phyloP scores from a whole-genome alignment of 2,797 vertebrate genomes.

The Microctenopoma lineatum region DNA sequence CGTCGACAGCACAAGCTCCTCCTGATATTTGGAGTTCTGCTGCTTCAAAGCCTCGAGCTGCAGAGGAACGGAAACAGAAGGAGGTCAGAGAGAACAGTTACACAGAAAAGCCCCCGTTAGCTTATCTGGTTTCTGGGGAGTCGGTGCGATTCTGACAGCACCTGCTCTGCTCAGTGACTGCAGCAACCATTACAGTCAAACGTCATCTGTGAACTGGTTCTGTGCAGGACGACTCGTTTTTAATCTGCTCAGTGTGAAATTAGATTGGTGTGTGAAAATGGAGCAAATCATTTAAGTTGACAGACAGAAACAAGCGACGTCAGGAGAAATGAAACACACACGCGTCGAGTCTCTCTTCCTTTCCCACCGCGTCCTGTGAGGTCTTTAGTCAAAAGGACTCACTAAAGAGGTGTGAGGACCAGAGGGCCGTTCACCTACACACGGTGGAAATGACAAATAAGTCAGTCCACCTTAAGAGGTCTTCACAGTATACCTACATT shows the following conservation, averaged over 20 bases:
- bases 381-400: too few relatives aligned
- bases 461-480: too few relatives aligned
- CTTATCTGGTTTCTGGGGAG: too few relatives aligned
- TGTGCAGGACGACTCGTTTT: neutral
- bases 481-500: too few relatives aligned
- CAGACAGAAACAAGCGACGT: neutral
- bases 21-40: constrained; percentile 89
- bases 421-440: too few relatives aligned
- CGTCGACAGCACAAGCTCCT: constrained; percentile 87
- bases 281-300: neutral
- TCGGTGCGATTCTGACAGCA: neutral
- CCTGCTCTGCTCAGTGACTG: neutral
- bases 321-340: too few relatives aligned
- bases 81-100: constrained; percentile 1
- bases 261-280: neutral
- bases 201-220: neutral
- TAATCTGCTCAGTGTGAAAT: neutral
- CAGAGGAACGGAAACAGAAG: constrained; percentile 1
- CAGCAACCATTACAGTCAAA: neutral
- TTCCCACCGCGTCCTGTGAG: too few relatives aligned
- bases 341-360: too few relatives aligned
- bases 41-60: constrained; percentile 92
- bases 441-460: too few relatives aligned
- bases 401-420: too few relatives aligned
- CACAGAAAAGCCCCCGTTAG: too few relatives aligned